Evolutionary conservation across 2,797 vertebrate species (phyloP), one percentile per base, ranked within the genome.

Genomic region (Mus spretus): DNA sequence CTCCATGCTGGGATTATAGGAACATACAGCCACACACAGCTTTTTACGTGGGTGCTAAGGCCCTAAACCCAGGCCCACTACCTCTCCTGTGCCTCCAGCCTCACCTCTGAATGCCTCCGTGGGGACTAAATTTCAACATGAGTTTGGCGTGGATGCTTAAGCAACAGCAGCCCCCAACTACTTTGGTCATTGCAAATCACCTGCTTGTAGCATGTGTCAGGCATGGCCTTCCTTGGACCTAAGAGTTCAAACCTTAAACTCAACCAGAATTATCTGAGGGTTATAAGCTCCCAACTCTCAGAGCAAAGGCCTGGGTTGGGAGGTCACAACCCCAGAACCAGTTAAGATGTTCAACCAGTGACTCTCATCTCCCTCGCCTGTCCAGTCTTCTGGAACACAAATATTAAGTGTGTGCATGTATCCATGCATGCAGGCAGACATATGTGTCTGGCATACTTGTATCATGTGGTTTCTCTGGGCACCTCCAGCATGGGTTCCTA

Each of bases 391-490:
- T 70, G 28, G 63, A 55, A 5, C 0, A 0, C 2, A 14, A 20
- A 17, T 63, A 37, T 50, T 34, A 61, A 89, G 19, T 10, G 0
- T 72, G 80, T n/a, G 34, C 19, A 44, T 14, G 26, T 17, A 14
- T 1, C 22, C 3, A 1, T 4, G 0, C 34, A 9, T 11, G n/a
- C 28, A 26, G 17, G 13, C 12, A 0, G 22, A 13, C 1, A 3
- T 24, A 10, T 19, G 4, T 77, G 47, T 40, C n/a, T 90, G 28
- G 13, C 77, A 28, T 34, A 47, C 40, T 0, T 10, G 37, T 44
- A 24, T 53, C 70, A 37, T 13, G 37, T 0, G n/a, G 61, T 37
- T 57, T 17, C 13, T 31, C 57, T 67, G 44, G 57, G 61, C 53
- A n/a, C 50, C 22, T 34, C 72, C 34, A 22, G 12, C 10, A 15